phyloP scores from a whole-genome alignment of 2,888 invertebrate genomes.

The Deilephila porcellus region DNA sequence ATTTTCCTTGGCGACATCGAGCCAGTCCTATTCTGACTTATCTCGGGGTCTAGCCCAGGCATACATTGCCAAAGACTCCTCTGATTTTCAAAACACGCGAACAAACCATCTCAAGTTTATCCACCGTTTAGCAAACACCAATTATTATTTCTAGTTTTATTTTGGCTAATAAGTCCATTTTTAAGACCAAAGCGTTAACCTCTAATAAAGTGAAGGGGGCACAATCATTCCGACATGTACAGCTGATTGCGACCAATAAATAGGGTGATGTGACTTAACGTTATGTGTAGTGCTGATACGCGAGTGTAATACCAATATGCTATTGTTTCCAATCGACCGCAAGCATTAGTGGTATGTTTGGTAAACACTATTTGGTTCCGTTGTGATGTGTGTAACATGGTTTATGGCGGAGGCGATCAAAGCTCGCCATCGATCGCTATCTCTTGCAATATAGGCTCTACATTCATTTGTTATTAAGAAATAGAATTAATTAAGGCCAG shows the following conservation, averaged over 20 bases:
- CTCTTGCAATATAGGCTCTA: slow-evolving; percentile 6
- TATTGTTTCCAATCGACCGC: slow-evolving; percentile 7
- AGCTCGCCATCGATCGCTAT: slow-evolving; percentile 11
- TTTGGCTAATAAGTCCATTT: too few species aligned
- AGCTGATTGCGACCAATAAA: neutral
- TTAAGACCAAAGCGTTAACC: neutral
- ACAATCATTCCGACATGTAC: neutral
- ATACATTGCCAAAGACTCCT: too few species aligned
- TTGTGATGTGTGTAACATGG: neutral
- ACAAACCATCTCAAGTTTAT: too few species aligned
- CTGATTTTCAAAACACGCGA: too few species aligned
- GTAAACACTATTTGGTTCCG: slow-evolving; percentile 17
- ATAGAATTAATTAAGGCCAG: slow-evolving; percentile 9
- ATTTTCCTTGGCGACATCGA: too few species aligned
- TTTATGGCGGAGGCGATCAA: slow-evolving; percentile 5
- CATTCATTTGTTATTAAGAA: neutral
- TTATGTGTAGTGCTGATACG: neutral
- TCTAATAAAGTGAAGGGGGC: neutral
- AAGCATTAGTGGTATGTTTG: slow-evolving; percentile 18
- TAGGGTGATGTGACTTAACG: neutral
- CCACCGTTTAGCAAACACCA: too few species aligned
- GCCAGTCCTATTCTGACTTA: too few species aligned
- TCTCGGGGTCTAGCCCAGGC: too few species aligned
- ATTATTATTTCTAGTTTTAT: too few species aligned
- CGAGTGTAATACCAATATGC: slow-evolving; percentile 6